Base-by-base conservation (phyloP, 2,113 vertebrate species). In the Machaerirhynchus nigripectus region DNA sequence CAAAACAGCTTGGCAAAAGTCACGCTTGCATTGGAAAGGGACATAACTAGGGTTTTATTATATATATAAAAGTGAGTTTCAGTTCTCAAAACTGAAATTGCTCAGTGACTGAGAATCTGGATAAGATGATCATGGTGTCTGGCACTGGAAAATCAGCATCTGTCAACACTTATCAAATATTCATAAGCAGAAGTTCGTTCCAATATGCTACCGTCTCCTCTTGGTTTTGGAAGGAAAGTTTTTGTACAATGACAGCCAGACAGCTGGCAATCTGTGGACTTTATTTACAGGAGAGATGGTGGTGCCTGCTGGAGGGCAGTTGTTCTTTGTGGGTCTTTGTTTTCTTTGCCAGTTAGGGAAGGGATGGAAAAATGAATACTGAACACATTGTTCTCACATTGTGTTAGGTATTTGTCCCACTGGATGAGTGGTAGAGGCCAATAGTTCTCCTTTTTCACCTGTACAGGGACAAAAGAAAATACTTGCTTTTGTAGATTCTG, bases 121-220 rank as follows among this genome's bases (percentile, higher is more conserved):
- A 49, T 75, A 75, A 91, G 70, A 55, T 23, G 39, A 82, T 82
- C 47, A 23, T 27, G n/a, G 57, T 81, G 28, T 83, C 69, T 91
- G 93, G 84, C 81, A 87, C 77, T 69, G 60, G 70, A 79, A 87
- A 87, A 61, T 84, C 93, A 89, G 77, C 89, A 96, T 95, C 93
- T 95, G 95, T 94, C 91, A 79, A 91, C 74, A 39, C 7, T 92
- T 75, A 75, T 65, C 49, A 96, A 94, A 91, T 89, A 91, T 96
- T 95, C 69, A 77, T 46, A 60, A 91, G 69, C 69, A 79, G 47
- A 56, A 81, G 39, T 71, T 94, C 5, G 1, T 68, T 96, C 65
- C 61, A 87, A 22, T 81, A 67, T 71, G 74, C 81, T 94, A 56
- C 39, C 63, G 74, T 65, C 65, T 89, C 67, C 59, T 95, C 69